Evolutionary conservation across 2,797 vertebrate species (phyloP).

Genomic region (Merluccius polli): DNA sequence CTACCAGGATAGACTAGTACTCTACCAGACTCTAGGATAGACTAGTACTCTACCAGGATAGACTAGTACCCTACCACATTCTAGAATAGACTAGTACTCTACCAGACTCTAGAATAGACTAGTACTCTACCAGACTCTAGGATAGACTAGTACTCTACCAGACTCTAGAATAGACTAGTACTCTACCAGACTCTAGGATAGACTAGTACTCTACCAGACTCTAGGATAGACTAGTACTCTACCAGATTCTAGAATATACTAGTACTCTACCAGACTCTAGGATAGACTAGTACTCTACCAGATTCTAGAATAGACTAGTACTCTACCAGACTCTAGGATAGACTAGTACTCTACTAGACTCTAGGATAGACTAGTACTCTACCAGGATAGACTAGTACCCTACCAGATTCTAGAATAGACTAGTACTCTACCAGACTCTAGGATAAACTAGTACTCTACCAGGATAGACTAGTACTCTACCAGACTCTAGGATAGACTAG

Average conservation of each 20-base stretch:
- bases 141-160: too few species aligned
- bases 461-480: neutral
- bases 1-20: neutral
- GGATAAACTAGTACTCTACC: too few species aligned
- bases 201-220: neutral
- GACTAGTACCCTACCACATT: neutral
- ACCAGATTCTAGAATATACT: neutral
- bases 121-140: neutral
- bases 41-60: neutral
- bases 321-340: neutral
- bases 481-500: neutral
- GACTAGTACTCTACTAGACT: neutral
- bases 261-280: too few species aligned
- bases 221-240: neutral
- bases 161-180: too few species aligned
- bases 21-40: neutral
- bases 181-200: neutral
- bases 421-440: neutral
- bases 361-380: neutral
- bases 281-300: neutral
- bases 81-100: neutral
- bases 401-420: neutral
- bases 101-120: neutral
- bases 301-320: neutral
- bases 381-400: too few species aligned